Conservation (phyloP, 2,113 vertebrate species). For the Cottus gobio region DNA sequence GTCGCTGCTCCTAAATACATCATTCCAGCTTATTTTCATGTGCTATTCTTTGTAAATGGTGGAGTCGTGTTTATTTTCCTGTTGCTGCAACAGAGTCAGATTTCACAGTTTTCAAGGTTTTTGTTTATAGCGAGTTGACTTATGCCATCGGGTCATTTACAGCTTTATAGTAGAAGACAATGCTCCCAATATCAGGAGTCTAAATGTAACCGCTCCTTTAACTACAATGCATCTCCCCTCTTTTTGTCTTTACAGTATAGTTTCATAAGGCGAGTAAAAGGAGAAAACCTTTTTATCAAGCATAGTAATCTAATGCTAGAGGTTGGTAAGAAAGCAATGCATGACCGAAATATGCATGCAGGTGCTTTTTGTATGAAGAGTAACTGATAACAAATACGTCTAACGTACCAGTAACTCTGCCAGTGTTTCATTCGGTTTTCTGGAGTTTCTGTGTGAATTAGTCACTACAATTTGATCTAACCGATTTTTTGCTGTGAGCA, state of each 20-base stretch:
- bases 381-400: constrained; percentile 5
- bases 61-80: constrained; percentile 29
- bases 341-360: constrained; percentile 83
- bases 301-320: constrained; percentile 99
- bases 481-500: constrained; percentile 35
- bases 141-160: constrained; percentile 11
- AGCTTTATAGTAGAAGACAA: constrained; percentile 28
- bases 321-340: constrained; percentile 88
- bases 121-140: neutral
- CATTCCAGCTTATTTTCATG: constrained; percentile 27
- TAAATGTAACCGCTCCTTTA: constrained; percentile 3
- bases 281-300: constrained; percentile 98
- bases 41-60: constrained; percentile 26
- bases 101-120: constrained; percentile 41
- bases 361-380: constrained; percentile 58
- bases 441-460: constrained; percentile 3
- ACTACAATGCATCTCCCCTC: constrained; percentile 78
- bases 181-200: constrained; percentile 50
- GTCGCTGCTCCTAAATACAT: constrained; percentile 20
- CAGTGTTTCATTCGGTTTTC: neutral
- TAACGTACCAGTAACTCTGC: constrained; percentile 10
- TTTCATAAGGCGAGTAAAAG: constrained; percentile 95
- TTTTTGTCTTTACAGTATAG: constrained; percentile 93
- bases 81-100: constrained; percentile 11
- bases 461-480: neutral